phyloP scores from a whole-genome alignment of 2,113 vertebrate species.

The rat (Rattus norvegicus) region DNA sequence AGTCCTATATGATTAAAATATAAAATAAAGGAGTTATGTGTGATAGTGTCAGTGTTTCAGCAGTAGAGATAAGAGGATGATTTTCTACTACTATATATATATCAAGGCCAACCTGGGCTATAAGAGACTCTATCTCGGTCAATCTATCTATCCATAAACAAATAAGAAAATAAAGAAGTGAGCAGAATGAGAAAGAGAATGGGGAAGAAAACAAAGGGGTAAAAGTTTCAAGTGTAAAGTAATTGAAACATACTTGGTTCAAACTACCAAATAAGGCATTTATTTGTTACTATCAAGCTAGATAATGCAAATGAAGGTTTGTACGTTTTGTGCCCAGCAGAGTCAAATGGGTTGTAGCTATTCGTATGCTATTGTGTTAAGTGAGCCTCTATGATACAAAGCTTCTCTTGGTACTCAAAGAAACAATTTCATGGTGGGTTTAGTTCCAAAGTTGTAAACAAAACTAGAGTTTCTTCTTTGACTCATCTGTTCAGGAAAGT shows the following conservation, averaged over 20 bases:
- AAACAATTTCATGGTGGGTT: not conserved
- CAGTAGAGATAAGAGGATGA: not conserved
- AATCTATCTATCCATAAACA: not conserved
- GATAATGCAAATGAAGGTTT: not conserved
- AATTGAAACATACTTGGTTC: not conserved
- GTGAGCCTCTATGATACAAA: not conserved
- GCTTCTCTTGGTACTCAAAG: not conserved
- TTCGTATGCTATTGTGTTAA: not conserved
- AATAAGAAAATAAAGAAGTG: not conserved
- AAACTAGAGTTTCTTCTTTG: not conserved
- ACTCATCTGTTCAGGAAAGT: not conserved
- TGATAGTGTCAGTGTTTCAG: not conserved
- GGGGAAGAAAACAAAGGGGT: not conserved
- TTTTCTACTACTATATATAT: not conserved
- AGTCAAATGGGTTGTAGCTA: not conserved
- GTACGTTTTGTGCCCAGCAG: not conserved
- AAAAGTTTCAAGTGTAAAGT: slow-evolving; percentile 16
- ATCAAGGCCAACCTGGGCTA: not conserved
- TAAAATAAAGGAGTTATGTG: not conserved
- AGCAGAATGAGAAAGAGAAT: not conserved
- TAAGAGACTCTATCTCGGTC: not conserved
- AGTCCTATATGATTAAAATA: slow-evolving; percentile 8
- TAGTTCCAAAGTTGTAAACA: not conserved
- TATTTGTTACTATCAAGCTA: not conserved
- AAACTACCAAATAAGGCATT: not conserved